A percentile compares a stretch with the other conserved stretches of the same genome.
Evolutionary conservation across 2,113 vertebrate genomes (phyloP).

Genomic region (Solea senegalensis): DNA sequence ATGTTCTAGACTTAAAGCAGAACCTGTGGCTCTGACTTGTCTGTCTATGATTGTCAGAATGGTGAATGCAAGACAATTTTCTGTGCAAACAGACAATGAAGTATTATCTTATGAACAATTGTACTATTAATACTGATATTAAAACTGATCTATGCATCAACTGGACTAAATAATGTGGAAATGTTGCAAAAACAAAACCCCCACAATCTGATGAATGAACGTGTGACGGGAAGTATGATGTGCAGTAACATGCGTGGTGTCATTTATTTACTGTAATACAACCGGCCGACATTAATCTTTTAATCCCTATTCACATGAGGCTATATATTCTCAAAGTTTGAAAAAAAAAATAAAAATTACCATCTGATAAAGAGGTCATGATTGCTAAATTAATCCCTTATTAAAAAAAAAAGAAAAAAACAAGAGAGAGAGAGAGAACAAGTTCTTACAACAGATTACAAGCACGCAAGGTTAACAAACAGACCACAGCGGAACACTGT

Average conservation of each 20-base stretch:
- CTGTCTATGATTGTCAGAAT: too few relatives aligned
- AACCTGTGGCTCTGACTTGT: too few relatives aligned
- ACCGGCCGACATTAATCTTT: conserved; percentile 65
- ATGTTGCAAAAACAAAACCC: neutral
- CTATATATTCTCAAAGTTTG: conserved; percentile 65
- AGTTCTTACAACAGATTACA: conserved; percentile 76
- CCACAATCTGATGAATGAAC: conserved; percentile 1
- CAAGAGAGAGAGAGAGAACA: conserved; percentile 17
- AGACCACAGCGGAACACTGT: conserved; percentile 17
- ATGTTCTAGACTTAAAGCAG: too few relatives aligned
- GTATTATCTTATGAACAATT: too few relatives aligned
- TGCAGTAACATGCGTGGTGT: conserved; percentile 38
- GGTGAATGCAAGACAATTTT: too few relatives aligned
- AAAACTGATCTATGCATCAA: too few relatives aligned
- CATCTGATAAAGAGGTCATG: conserved; percentile 76
- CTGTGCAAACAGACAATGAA: too few relatives aligned
- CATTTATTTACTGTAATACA: conserved; percentile 51
- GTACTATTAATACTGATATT: too few relatives aligned
- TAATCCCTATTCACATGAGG: conserved; percentile 71
- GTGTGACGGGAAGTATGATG: conserved; percentile 30
- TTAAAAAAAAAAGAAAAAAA: conserved; percentile 51
- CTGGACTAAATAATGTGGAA: neutral
- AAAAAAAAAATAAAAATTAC: conserved; percentile 69
- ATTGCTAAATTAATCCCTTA: conserved; percentile 82
- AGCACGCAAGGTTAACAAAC: conserved; percentile 59